Evolutionary conservation across 1,140 invertebrate genomes (phyloP).

Genomic region (Micrasema longulum): DNA sequence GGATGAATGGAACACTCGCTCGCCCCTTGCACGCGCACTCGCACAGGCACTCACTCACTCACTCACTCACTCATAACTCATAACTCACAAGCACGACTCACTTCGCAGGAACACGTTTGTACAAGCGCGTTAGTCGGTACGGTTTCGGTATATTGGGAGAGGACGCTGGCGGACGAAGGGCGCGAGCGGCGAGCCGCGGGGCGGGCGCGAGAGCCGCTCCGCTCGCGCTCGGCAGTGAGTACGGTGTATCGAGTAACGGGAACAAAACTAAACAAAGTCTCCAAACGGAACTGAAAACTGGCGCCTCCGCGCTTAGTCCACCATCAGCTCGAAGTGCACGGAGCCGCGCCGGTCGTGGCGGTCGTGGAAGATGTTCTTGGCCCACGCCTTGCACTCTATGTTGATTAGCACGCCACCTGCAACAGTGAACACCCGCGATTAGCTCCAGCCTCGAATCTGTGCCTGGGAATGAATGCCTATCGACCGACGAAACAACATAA

Average conservation of each 20-base stretch:
- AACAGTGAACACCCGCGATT: slow-evolving; percentile 58
- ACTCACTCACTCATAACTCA: slow-evolving; percentile 35
- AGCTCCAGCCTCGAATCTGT: too few species aligned
- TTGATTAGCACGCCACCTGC: slow-evolving; percentile 90
- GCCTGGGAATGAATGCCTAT: too few species aligned
- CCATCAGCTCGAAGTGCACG: slow-evolving; percentile 95
- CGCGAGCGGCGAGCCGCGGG: neutral
- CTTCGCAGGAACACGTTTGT: slow-evolving; percentile 51
- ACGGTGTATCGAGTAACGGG: slow-evolving; percentile 35
- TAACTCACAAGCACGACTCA: slow-evolving; percentile 49
- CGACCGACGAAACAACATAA: too few species aligned
- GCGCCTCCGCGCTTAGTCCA: slow-evolving; percentile 75
- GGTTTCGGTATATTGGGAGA: too few species aligned
- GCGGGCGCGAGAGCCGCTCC: neutral
- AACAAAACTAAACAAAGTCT: slow-evolving; percentile 46
- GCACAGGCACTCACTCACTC: slow-evolving; percentile 3
- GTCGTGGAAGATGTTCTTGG: slow-evolving; percentile 91
- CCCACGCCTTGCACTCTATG: slow-evolving; percentile 97
- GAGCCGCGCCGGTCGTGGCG: slow-evolving; percentile 89
- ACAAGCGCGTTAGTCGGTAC: slow-evolving; percentile 47
- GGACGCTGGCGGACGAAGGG: too few species aligned
- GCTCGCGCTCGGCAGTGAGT: slow-evolving; percentile 33
- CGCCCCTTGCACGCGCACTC: slow-evolving; percentile 31
- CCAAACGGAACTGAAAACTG: slow-evolving; percentile 49
- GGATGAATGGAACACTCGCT: slow-evolving; percentile 40